These are phyloP conservation scores for Pyrgus malvae DNA, from an alignment of 2,888 invertebrate genomes.

Conservation along the genomic window DNA sequence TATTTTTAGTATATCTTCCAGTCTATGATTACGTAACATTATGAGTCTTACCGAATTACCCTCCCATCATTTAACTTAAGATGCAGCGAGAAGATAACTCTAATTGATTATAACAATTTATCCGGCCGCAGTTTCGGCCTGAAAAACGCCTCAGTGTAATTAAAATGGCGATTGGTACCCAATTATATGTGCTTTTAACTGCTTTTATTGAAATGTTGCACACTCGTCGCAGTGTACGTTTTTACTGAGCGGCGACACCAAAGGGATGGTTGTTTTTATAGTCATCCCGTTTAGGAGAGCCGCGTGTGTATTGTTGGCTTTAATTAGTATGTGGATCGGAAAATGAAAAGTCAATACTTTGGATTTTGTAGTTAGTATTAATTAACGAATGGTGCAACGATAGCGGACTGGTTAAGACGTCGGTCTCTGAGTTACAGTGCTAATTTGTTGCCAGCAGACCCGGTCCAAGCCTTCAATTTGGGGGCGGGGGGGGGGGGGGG, in stretches of 20 bases:
- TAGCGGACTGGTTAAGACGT: too few species aligned
- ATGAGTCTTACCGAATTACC: too few species aligned
- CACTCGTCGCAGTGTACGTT: conserved; percentile 40
- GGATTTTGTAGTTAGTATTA: too few species aligned
- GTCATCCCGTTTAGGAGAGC: conserved; percentile 33
- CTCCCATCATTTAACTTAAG: neutral
- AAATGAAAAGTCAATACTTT: too few species aligned
- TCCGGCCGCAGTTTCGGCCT: conserved; percentile 27
- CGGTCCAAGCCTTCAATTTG: too few species aligned
- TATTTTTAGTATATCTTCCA: too few species aligned
- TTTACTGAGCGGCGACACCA: conserved; percentile 50
- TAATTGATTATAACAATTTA: conserved; percentile 22
- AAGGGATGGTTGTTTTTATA: conserved; percentile 56
- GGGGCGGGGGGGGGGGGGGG: too few species aligned
- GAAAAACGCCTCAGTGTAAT: conserved; percentile 55
- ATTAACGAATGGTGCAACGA: too few species aligned
- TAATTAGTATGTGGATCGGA: neutral
- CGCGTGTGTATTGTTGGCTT: conserved; percentile 17
- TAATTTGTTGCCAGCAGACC: too few species aligned
- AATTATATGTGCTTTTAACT: conserved; percentile 68
- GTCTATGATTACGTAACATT: too few species aligned
- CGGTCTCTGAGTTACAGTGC: too few species aligned
- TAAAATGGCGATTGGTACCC: conserved; percentile 64
- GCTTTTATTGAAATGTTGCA: conserved; percentile 68
- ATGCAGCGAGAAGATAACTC: conserved; percentile 11